These are phyloP conservation scores for Myotis yumanensis DNA, from an alignment of 2,113 vertebrate species.

Conservation along the genomic window DNA sequence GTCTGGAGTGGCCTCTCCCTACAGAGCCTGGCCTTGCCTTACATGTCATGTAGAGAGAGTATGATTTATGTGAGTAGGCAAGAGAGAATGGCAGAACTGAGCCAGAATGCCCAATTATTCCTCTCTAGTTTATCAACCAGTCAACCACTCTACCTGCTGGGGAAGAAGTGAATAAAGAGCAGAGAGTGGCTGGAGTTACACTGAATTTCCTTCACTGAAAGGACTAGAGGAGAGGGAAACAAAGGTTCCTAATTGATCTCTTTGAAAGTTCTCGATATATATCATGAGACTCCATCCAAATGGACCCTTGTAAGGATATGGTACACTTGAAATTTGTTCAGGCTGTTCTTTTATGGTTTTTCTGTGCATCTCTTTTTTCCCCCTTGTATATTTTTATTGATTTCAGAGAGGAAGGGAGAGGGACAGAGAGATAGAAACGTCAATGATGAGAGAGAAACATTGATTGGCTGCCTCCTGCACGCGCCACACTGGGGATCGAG, in stretches of 20 bases:
- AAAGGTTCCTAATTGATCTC: neutral
- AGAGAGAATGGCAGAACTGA: neutral
- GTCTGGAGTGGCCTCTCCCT: neutral
- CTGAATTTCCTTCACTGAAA: neutral
- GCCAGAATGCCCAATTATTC: neutral
- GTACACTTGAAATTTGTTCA: neutral
- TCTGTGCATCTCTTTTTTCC: neutral
- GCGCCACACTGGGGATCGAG: no score
- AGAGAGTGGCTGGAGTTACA: neutral
- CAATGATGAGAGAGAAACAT: no score
- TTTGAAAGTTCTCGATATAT: neutral
- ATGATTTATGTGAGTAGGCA: neutral
- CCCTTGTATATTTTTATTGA: no score
- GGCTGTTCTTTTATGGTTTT: neutral
- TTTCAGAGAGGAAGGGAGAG: no score
- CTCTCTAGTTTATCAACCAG: neutral
- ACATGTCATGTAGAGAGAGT: neutral
- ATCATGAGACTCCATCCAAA: neutral
- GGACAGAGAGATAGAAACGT: no score
- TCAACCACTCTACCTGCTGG: neutral
- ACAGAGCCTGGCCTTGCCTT: neutral
- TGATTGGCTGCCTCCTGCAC: no score
- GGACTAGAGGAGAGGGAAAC: neutral
- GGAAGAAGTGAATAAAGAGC: neutral
- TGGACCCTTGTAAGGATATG: neutral